Percentiles rank a stretch among this genome's conserved stretches.
These are phyloP conservation scores for Epinotia demarniana DNA, from an alignment of 2,888 invertebrate genomes.

Conservation along the genomic window DNA sequence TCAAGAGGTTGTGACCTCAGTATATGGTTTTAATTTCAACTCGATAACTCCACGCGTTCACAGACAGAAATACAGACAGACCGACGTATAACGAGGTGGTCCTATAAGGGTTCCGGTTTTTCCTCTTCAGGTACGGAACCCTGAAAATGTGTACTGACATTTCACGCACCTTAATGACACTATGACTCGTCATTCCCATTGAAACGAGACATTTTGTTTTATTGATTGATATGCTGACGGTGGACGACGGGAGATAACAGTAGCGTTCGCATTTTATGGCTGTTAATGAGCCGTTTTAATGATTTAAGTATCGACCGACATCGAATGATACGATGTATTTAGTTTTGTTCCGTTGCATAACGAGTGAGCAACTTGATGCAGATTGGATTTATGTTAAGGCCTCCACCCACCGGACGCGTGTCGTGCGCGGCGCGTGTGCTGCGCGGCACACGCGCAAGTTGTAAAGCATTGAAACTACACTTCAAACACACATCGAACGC, in stretches of 20 bases:
- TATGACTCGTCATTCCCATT: constrained; percentile 8
- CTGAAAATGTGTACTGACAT: background rate
- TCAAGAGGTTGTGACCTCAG: no score
- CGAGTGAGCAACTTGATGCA: background rate
- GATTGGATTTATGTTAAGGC: no score
- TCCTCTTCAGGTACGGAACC: background rate
- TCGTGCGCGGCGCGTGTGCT: no score
- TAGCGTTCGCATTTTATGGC: constrained; percentile 4
- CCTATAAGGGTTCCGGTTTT: no score
- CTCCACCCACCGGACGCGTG: no score
- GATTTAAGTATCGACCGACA: background rate
- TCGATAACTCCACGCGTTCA: no score
- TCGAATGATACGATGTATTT: background rate
- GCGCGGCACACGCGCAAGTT: no score
- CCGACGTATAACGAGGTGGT: no score
- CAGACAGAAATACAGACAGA: no score
- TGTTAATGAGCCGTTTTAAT: constrained; percentile 17
- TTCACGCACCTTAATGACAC: background rate
- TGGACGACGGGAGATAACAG: background rate
- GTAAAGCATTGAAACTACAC: no score
- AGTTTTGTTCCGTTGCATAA: background rate
- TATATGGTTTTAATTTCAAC: no score
- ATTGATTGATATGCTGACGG: constrained; percentile 6
- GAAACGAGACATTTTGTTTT: constrained; percentile 9
- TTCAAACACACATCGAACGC: no score